phyloP scores from a whole-genome alignment of 2,888 invertebrate species.

The Cryptus viduatorius region DNA sequence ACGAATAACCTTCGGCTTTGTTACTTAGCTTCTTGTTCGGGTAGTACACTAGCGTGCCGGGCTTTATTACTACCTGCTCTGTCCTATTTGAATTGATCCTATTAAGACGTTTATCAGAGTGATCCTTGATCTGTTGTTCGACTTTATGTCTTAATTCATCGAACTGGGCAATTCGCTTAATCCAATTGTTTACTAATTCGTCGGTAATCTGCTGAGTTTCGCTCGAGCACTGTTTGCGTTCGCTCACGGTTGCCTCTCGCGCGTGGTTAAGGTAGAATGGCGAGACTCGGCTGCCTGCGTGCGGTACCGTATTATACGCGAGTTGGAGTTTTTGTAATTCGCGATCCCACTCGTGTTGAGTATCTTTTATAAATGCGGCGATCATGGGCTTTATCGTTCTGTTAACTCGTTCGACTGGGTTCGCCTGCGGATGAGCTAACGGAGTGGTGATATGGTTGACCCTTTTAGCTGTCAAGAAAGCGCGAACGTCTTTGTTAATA shows the following conservation, averaged over 20 bases:
- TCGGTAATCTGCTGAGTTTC: not conserved
- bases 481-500: conserved; percentile 57
- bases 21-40: conserved; percentile 64
- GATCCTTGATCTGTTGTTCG: conserved; percentile 34
- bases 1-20: conserved; percentile 60
- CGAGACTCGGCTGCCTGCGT: conserved; percentile 54
- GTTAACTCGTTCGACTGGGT: conserved; percentile 57
- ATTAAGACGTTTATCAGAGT: conserved; percentile 45
- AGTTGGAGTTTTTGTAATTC: conserved; percentile 47
- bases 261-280: conserved; percentile 60
- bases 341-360: conserved; percentile 55
- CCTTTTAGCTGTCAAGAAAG: conserved; percentile 7
- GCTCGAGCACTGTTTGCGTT: not conserved
- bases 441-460: conserved; percentile 46
- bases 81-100: conserved; percentile 22
- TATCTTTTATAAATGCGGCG: conserved; percentile 35
- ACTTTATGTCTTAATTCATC: conserved; percentile 57
- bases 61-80: conserved; percentile 33
- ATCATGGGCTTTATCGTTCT: conserved; percentile 62
- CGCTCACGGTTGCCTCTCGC: conserved; percentile 35
- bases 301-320: conserved; percentile 46
- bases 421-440: conserved; percentile 53
- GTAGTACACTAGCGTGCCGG: conserved; percentile 54
- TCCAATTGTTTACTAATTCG: conserved; percentile 43
- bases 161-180: conserved; percentile 45